phyloP scores from a whole-genome alignment of 2,888 invertebrate species.

The Baronia brevicornis region DNA sequence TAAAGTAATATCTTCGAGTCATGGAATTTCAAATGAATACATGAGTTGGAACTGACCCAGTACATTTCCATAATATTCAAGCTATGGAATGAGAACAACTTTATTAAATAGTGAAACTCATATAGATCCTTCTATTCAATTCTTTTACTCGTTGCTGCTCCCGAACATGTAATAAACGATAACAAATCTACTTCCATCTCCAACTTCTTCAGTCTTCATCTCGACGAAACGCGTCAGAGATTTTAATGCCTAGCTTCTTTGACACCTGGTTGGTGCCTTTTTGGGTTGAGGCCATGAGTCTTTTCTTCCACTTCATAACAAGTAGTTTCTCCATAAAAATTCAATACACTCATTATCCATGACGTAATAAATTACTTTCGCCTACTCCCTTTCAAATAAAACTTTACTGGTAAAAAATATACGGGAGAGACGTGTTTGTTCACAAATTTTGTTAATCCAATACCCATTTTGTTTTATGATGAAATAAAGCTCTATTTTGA shows the following conservation, averaged over 20 bases:
- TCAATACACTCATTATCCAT: constrained; percentile 13
- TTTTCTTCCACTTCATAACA: too few relatives aligned
- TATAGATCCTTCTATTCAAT: constrained; percentile 19
- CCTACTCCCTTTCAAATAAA: constrained; percentile 16
- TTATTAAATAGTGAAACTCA: constrained; percentile 22
- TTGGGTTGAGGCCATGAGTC: too few relatives aligned
- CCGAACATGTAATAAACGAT: too few relatives aligned
- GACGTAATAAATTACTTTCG: constrained; percentile 10
- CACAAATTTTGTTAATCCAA: constrained; percentile 27
- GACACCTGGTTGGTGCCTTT: too few relatives aligned
- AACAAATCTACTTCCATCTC: too few relatives aligned
- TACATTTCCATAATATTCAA: constrained; percentile 36
- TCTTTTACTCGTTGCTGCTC: too few relatives aligned
- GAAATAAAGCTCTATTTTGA: constrained; percentile 15
- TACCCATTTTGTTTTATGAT: constrained; percentile 8
- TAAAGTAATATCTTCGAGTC: constrained; percentile 25
- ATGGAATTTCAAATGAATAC: too few relatives aligned
- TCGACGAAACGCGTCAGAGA: too few relatives aligned
- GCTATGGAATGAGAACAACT: constrained; percentile 22
- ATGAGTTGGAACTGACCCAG: constrained; percentile 28
- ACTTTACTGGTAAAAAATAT: constrained; percentile 16
- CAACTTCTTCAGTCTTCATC: too few relatives aligned
- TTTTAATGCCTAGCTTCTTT: too few relatives aligned
- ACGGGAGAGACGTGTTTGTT: constrained; percentile 28
- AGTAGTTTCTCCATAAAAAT: too few relatives aligned